Conservation (phyloP, 2,113 vertebrate genomes). For the Pelodiscus sinensis region DNA sequence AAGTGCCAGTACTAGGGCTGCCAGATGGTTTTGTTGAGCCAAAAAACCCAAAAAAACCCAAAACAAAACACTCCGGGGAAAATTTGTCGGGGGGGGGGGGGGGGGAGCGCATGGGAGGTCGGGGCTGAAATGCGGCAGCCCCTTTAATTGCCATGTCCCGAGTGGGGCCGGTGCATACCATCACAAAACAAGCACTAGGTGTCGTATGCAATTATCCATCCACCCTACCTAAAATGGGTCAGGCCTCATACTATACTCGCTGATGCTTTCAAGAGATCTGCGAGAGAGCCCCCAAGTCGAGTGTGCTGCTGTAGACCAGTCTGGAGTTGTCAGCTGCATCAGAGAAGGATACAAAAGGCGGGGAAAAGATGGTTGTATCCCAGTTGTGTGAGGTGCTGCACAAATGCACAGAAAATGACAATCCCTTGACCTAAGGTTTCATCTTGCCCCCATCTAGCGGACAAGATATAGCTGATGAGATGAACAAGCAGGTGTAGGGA, state of each 20-base stretch:
- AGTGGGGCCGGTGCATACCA: too few relatives aligned
- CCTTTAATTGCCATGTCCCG: too few relatives aligned
- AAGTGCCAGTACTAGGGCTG: too few relatives aligned
- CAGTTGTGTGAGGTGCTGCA: neutral
- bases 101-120: too few relatives aligned
- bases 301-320: neutral
- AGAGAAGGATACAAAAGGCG: neutral
- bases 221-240: rapidly evolving
- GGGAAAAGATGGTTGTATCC: neutral
- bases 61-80: too few relatives aligned
- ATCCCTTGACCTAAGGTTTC: neutral
- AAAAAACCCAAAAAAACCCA: too few relatives aligned
- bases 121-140: too few relatives aligned
- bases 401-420: neutral
- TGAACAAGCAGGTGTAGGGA: neutral
- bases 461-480: neutral
- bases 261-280: neutral
- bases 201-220: neutral
- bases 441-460: neutral
- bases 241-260: neutral
- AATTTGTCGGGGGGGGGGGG: too few relatives aligned
- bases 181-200: neutral
- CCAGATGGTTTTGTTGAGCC: too few relatives aligned
- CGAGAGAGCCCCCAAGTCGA: neutral
- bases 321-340: neutral